Evolutionary conservation across 1,140 invertebrate genomes (phyloP).

Genomic region (Lutraria rhynchaena): DNA sequence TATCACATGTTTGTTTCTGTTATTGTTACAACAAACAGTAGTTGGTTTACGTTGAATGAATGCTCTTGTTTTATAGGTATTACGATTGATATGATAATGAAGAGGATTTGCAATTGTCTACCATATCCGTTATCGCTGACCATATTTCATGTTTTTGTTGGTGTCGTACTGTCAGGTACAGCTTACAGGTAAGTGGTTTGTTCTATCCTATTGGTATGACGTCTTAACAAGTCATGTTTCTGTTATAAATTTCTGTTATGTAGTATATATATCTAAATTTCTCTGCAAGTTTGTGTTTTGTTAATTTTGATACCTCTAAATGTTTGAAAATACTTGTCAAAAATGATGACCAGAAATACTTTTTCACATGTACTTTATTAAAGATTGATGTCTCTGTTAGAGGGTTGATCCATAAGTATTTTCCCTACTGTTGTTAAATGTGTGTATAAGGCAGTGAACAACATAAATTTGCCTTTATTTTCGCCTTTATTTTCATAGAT

Average conservation of each 20-base stretch:
- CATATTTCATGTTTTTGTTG: constrained; percentile 67
- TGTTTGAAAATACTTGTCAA: no score
- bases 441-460: no score
- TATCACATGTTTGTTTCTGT: neutral
- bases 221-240: no score
- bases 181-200: constrained; percentile 74
- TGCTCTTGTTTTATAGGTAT: constrained; percentile 64
- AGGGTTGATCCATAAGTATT: no score
- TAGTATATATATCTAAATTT: neutral
- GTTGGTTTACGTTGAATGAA: neutral
- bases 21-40: neutral
- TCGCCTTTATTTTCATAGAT: neutral
- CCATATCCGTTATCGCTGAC: constrained; percentile 63
- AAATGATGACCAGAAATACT: no score
- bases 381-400: no score
- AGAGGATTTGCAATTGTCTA: constrained; percentile 62
- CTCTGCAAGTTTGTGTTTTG: neutral
- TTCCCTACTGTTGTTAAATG: no score
- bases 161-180: constrained; percentile 56
- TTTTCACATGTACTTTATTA: no score
- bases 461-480: no score
- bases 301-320: neutral
- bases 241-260: neutral
- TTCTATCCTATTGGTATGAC: no score
- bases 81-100: constrained; percentile 75